These are phyloP conservation scores for Plagodis dolabraria DNA, from an alignment of 2,888 invertebrate genomes.

Conservation along the genomic window DNA sequence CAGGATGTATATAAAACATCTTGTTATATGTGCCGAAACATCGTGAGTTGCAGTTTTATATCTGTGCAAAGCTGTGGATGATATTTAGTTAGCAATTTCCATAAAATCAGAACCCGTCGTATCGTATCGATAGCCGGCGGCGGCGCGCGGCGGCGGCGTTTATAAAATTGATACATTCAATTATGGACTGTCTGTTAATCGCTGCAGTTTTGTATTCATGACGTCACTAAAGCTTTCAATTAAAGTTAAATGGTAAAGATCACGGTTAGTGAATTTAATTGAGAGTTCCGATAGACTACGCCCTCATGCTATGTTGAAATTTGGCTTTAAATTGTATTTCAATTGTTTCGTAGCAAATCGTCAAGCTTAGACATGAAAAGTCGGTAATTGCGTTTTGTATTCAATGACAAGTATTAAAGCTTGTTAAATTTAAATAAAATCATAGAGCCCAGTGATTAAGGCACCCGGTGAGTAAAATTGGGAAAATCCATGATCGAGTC, in stretches of 20 bases:
- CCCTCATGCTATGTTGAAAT: no score
- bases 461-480: no score
- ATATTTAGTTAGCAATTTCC: conserved; percentile 19
- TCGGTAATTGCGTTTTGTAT: no score
- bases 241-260: background rate
- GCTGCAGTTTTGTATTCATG: conserved; percentile 4
- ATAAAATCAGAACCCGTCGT: conserved; percentile 12
- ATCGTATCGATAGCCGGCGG: conserved; percentile 12
- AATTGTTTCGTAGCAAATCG: no score
- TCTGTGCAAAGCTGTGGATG: conserved; percentile 13
- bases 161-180: conserved; percentile 29
- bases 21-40: conserved; percentile 9
- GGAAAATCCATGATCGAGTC: no score
- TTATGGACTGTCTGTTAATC: conserved; percentile 13
- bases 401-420: no score
- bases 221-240: conserved; percentile 1
- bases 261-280: background rate
- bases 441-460: no score
- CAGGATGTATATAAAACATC: conserved; percentile 1
- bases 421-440: no score
- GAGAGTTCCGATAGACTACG: no score
- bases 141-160: conserved; percentile 9
- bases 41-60: conserved; percentile 11
- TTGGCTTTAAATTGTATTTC: no score
- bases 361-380: no score